Evolutionary conservation across 2,113 vertebrate genomes (phyloP), one percentile per base, ranked within the genome.

Genomic region (Rhabdornis inornatus): DNA sequence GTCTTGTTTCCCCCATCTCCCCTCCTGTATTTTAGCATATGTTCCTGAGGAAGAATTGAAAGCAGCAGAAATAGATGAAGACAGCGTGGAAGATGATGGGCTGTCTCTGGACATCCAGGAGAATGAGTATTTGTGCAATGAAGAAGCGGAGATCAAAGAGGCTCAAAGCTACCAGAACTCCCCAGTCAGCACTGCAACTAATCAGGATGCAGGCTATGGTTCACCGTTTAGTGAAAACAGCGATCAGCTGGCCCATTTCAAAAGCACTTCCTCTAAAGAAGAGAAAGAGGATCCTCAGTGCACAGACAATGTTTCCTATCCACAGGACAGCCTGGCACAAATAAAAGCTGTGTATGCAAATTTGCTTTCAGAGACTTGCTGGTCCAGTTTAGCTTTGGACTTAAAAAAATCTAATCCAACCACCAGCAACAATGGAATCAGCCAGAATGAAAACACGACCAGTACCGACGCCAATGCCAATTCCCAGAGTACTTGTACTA

Each of bases 311-410:
- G 94, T 98, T 90, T 98, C 99, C 83, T 99, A 99, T 35, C 98
- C 99, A 82, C 99, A 99, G 97, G 99, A 99, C 98, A 99, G 99
- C 98, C 97, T 99, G 98, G 98, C 98, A 57, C 99, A 99, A 96
- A 99, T 99, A 98, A 99, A 99, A 98, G 98, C 99, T 30, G 98
- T 98, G 97, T 99, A 98, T 96, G 99, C 99, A 96, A 99, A 99
- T 97, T 96, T 99, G 91, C 99, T 99, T 96, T 99, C 99, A 6
- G 99, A 99, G 94, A 98, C 99, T 95, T 99, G 99, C 97, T 99
- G 99, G 99, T 99, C 99, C 74, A 99, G 98, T 98, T 97, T 99
- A 87, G 98, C 99, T 77, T 92, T 99, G 97, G 99, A 99, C 90
- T 98, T 99, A 96, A 99, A 99, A 95, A 99, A 99, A 97, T 98